Conservation (phyloP, 2,888 invertebrate species). For the Poecilus cupreus region DNA sequence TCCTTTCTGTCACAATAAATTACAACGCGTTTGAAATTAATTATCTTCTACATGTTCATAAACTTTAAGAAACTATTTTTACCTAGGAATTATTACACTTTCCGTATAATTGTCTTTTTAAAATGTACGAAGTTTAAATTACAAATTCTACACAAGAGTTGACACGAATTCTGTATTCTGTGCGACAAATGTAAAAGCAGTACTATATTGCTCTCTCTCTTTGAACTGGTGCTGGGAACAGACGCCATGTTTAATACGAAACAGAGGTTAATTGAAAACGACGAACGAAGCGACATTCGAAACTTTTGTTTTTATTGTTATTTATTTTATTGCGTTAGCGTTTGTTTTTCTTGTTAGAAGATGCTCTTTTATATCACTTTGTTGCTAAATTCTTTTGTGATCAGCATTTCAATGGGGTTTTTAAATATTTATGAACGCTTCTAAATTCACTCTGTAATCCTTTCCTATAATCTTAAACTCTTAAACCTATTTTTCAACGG, state of each 20-base stretch:
- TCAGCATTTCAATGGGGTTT: constrained; percentile 10
- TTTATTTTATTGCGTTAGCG: constrained; percentile 19
- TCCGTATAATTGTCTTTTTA: constrained; percentile 39
- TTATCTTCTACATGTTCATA: not conserved
- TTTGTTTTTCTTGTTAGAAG: constrained; percentile 23
- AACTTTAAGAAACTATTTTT: constrained; percentile 17
- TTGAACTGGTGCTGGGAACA: not conserved
- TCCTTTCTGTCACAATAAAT: not conserved
- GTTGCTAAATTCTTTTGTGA: constrained; percentile 30
- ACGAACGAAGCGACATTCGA: constrained; percentile 16
- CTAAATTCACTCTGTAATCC: not conserved
- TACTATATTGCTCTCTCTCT: not conserved
- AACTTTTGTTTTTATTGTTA: constrained; percentile 41
- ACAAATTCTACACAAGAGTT: constrained; percentile 26
- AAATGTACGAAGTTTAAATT: constrained; percentile 28
- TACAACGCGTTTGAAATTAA: not conserved
- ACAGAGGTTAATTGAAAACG: constrained; percentile 49
- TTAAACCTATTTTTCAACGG: too few species aligned
- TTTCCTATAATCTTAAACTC: not conserved
- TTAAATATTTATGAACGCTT: constrained; percentile 24
- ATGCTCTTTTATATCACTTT: constrained; percentile 27
- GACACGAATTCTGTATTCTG: constrained; percentile 31
- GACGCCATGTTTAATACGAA: constrained; percentile 40
- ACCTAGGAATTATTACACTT: not conserved
- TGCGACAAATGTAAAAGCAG: constrained; percentile 35